Conservation (phyloP, 2,113 vertebrate species). For the Eurypyga helias region DNA sequence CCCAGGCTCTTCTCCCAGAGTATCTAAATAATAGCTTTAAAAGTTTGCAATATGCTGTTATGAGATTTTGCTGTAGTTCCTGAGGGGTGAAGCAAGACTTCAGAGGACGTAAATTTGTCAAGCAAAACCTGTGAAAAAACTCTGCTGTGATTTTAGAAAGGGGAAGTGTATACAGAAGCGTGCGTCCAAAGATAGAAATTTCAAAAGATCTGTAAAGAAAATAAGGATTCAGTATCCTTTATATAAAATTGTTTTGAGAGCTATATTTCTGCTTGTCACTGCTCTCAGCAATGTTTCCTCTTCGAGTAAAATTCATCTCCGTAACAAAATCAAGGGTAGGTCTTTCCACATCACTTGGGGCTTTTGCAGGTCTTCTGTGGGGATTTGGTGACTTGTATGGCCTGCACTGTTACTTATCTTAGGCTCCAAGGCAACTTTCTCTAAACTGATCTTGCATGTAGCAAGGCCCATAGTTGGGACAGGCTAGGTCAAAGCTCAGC, state of each 20-base stretch:
- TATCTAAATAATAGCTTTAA: not conserved
- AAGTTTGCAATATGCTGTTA: not conserved
- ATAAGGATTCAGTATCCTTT: not conserved
- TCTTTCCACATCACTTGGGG: not conserved
- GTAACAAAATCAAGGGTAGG: not conserved
- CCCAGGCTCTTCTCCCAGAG: not conserved
- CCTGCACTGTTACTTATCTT: not conserved
- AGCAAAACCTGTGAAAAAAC: not conserved
- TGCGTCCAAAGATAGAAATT: not conserved
- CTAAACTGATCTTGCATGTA: accelerated
- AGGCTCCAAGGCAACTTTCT: not conserved
- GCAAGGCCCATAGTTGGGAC: not conserved
- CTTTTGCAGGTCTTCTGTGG: not conserved
- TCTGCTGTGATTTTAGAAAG: not conserved
- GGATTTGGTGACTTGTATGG: not conserved
- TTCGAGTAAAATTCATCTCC: not conserved
- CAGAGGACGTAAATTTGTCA: not conserved
- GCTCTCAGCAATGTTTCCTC: not conserved
- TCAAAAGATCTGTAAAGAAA: not conserved
- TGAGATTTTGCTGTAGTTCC: not conserved
- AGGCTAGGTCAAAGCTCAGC: not conserved
- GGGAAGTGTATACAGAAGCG: not conserved
- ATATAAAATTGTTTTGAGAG: not conserved
- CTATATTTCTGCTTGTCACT: not conserved
- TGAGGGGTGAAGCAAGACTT: not conserved